Evolutionary conservation across 2,888 invertebrate genomes (phyloP).

Genomic region (Drosophila lacicola): DNA sequence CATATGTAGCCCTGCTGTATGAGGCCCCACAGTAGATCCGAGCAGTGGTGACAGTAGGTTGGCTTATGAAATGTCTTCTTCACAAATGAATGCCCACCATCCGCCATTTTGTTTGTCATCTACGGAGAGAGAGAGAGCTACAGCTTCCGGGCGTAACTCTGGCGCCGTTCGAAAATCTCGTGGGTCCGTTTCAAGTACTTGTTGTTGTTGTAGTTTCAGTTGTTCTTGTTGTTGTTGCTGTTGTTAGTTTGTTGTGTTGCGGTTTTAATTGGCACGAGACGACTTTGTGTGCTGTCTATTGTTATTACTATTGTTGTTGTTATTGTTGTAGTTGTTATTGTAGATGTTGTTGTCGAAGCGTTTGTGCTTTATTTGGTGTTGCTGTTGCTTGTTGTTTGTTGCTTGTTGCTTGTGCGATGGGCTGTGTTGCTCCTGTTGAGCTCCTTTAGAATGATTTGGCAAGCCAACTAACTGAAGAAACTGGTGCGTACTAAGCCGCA

Average conservation of each 20-base stretch:
- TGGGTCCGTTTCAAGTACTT: conserved; percentile 11
- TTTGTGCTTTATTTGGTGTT: conserved; percentile 47
- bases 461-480: conserved; percentile 45
- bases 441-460: conserved; percentile 38
- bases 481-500: conserved; percentile 55
- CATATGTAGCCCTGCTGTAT: conserved; percentile 99
- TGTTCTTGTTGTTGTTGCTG: conserved; percentile 15
- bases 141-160: conserved; percentile 40
- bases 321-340: conserved; percentile 1
- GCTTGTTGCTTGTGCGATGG: conserved; percentile 19
- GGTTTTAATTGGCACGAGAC: conserved; percentile 43
- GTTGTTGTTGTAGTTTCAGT: conserved; percentile 4
- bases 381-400: conserved; percentile 25
- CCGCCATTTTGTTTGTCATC: conserved; percentile 85
- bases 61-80: conserved; percentile 99
- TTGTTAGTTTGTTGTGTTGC: conserved; percentile 14
- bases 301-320: conserved; percentile 32
- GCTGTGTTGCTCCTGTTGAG: conserved; percentile 18
- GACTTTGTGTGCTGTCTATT: conserved; percentile 41
- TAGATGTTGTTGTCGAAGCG: conserved; percentile 32
- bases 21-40: conserved; percentile 99
- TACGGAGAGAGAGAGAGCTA: conserved; percentile 60
- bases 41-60: conserved; percentile 99
- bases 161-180: conserved; percentile 41
- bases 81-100: conserved; percentile 98